These are phyloP conservation scores for Cricetomys ansorgei DNA, from an alignment of 2,113 vertebrate genomes.

Conservation along the genomic window DNA sequence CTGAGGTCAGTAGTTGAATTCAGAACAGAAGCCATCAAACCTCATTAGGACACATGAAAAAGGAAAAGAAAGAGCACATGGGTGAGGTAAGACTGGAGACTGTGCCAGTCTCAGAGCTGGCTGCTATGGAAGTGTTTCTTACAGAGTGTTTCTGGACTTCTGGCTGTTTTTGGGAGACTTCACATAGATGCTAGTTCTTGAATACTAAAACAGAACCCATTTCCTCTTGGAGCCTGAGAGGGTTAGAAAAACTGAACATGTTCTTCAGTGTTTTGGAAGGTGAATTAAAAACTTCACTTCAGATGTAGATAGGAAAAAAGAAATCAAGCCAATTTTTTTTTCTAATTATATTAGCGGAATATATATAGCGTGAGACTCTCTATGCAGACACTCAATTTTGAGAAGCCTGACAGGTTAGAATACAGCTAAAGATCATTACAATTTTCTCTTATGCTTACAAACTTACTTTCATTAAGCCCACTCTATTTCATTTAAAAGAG, in stretches of 20 bases:
- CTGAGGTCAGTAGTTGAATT: not conserved
- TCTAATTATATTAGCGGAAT: not conserved
- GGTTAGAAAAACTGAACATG: not conserved
- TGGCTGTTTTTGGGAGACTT: not conserved
- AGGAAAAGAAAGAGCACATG: not conserved
- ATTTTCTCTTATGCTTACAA: not conserved
- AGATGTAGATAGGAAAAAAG: not conserved
- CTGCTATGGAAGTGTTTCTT: not conserved
- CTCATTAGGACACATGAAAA: not conserved
- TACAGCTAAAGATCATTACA: not conserved
- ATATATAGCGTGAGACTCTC: not conserved
- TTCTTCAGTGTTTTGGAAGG: not conserved
- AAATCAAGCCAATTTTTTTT: not conserved
- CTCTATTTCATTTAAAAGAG: slow-evolving; percentile 19
- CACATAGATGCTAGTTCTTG: not conserved
- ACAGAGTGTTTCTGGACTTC: not conserved
- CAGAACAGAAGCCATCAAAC: not conserved
- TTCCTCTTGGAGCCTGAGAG: not conserved
- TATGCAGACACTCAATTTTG: not conserved
- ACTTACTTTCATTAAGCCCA: slow-evolving; percentile 39
- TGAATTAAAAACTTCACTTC: not conserved
- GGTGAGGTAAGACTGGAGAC: not conserved
- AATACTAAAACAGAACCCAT: not conserved
- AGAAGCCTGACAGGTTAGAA: not conserved
- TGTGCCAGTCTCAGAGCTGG: not conserved